Percentiles rank a stretch among this genome's conserved stretches.
These are phyloP conservation scores for Xiphorhynchus erythropygius DNA, from an alignment of 2,797 vertebrate genomes.

Conservation along the genomic window DNA sequence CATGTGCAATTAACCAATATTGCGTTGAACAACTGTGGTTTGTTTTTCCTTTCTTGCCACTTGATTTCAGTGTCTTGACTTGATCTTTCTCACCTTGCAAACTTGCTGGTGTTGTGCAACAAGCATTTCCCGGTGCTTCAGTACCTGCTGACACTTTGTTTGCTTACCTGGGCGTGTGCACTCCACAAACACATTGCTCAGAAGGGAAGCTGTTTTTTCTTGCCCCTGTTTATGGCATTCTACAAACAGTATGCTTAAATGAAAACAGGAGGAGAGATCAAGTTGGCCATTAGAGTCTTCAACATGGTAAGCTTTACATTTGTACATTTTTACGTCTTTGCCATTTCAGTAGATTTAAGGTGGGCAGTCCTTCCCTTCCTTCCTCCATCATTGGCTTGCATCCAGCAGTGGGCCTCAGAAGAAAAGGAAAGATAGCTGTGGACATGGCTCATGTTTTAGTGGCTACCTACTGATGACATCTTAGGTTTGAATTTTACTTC, in stretches of 20 bases:
- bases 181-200: constrained; percentile 58
- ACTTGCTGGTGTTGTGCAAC: background rate
- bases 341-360: background rate
- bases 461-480: background rate
- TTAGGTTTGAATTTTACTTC: background rate
- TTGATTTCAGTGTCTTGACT: background rate
- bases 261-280: background rate
- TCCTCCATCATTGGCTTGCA: background rate
- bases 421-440: background rate
- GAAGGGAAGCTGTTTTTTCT: constrained; percentile 74
- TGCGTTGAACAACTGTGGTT: background rate
- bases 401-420: background rate
- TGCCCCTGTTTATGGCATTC: constrained; percentile 35
- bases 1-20: fast-evolving
- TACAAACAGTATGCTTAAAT: background rate
- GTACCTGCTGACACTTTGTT: constrained; percentile 33
- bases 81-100: background rate
- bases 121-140: constrained; percentile 30
- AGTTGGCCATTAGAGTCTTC: background rate
- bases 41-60: background rate
- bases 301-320: background rate
- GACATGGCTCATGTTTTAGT: background rate
- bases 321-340: background rate
- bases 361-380: background rate
- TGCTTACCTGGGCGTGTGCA: constrained; percentile 57